These are phyloP conservation scores for Lycaon pictus DNA, from an alignment of 2,113 vertebrate species.

Conservation along the genomic window DNA sequence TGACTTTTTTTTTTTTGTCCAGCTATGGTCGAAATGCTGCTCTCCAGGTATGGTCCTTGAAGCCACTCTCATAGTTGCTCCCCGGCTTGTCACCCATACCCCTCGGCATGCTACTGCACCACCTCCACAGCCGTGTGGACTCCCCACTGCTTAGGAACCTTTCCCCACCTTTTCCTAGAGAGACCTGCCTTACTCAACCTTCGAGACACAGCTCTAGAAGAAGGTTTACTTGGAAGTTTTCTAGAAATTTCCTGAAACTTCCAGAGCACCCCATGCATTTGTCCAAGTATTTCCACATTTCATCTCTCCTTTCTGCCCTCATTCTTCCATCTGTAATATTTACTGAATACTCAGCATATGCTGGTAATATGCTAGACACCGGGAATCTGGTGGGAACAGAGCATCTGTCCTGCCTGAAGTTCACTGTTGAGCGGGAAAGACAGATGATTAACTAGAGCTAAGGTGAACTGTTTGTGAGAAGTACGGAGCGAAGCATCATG, in stretches of 20 bases:
- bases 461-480: too few relatives aligned
- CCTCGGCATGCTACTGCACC: not conserved
- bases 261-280: not conserved
- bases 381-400: not conserved
- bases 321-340: not conserved
- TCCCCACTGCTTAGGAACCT: not conserved
- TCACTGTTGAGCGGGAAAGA: not conserved
- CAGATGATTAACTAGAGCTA: not conserved
- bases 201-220: not conserved
- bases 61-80: too few relatives aligned
- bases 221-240: not conserved
- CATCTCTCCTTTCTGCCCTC: not conserved
- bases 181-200: not conserved
- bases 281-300: not conserved
- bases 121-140: too few relatives aligned
- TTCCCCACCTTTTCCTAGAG: not conserved
- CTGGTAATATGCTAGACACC: not conserved
- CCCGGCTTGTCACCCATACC: not conserved
- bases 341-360: not conserved
- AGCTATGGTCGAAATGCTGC: not conserved
- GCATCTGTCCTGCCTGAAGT: not conserved
- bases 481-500: not conserved
- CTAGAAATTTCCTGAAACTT: constrained; percentile 19
- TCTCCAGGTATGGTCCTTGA: not conserved
- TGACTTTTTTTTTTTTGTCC: not conserved